These are phyloP conservation scores for Bos indicus DNA, from an alignment of 2,113 vertebrate genomes.

Conservation along the genomic window DNA sequence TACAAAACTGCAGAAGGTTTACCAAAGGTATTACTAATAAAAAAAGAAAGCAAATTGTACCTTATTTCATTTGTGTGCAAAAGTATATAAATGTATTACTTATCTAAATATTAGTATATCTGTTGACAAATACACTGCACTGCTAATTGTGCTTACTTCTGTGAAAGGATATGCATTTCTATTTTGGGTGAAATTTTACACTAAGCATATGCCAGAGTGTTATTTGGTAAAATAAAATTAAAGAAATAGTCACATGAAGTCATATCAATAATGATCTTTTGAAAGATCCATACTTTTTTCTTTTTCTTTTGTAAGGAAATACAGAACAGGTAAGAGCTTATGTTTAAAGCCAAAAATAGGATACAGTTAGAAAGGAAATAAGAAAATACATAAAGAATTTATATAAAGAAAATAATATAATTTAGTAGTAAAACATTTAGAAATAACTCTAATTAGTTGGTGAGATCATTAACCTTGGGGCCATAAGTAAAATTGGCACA, in stretches of 20 bases:
- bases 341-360: not conserved
- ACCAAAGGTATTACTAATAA: not conserved
- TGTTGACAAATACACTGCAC: not conserved
- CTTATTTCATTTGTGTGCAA: not conserved
- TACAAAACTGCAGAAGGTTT: not conserved
- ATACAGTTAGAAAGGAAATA: not conserved
- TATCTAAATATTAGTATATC: not conserved
- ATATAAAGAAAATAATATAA: slow-evolving; percentile 17
- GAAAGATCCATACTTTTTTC: not conserved
- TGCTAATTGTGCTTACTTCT: not conserved
- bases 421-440: not conserved
- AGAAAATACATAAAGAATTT: not conserved
- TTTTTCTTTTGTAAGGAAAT: not conserved
- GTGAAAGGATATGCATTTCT: not conserved
- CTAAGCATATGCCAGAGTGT: not conserved
- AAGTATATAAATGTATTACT: not conserved
- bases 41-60: not conserved
- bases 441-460: not conserved
- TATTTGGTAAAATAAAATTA: not conserved
- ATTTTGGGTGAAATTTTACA: not conserved
- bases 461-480: not conserved
- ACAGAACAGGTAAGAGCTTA: not conserved
- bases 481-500: not conserved
- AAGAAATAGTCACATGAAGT: not conserved
- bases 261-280: not conserved